phyloP scores from a whole-genome alignment of 2,113 vertebrate genomes.

The Gadus chalcogrammus region DNA sequence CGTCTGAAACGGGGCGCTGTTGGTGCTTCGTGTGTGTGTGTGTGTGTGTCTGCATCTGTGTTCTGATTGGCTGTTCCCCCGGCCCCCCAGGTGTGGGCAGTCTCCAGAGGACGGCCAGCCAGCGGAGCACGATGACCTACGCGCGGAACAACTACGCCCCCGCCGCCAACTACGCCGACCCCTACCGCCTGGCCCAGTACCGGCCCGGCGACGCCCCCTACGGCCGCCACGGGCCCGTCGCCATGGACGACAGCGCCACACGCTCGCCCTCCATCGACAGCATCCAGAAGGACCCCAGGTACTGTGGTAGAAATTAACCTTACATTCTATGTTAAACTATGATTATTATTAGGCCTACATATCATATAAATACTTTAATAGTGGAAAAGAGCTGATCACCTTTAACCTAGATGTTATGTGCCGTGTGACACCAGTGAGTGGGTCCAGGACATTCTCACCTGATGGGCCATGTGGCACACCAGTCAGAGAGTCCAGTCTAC shows the following conservation, averaged over 20 bases:
- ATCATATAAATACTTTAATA: no score
- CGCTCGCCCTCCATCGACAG: conserved; percentile 95
- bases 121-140: conserved; percentile 90
- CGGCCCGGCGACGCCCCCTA: conserved; percentile 81
- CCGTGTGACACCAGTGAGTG: no score
- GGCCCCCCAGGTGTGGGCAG: conserved; percentile 81
- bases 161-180: conserved; percentile 82
- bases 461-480: no score
- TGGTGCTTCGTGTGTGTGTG: conserved; percentile 2
- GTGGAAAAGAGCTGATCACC: no score
- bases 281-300: conserved; percentile 98
- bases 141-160: conserved; percentile 89
- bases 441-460: no score
- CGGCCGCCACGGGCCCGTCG: conserved; percentile 58
- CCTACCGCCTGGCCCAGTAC: conserved; percentile 81
- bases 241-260: conserved; percentile 81
- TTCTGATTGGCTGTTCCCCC: not conserved
- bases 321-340: no score
- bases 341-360: no score
- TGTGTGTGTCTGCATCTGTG: not conserved
- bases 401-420: no score
- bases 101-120: conserved; percentile 90
- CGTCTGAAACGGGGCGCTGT: conserved; percentile 17
- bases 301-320: no score
- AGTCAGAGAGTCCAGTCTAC: no score